Base-by-base conservation (phyloP, 2,113 vertebrate genomes). In the Anarhynchus alexandrinus region DNA sequence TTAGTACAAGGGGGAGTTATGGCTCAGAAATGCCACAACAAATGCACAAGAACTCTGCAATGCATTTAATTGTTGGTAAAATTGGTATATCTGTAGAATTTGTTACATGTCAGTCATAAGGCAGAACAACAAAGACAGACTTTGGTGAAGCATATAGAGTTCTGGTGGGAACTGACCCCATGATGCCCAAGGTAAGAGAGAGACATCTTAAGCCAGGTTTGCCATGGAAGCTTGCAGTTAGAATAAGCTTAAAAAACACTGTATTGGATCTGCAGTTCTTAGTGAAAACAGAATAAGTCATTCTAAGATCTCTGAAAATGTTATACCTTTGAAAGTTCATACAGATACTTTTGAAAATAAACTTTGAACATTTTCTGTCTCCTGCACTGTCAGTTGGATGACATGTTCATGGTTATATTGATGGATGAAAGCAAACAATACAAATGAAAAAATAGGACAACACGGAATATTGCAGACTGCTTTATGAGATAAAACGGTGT, bases 161-260 rank as follows among this genome's bases (percentile, higher is more conserved):
- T 94, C 64, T 89, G n/a, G 15, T 91, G 30, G 59, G 52, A 91
- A 43, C 9, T 13, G 15, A 78, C 5, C 10, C 15, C 67, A 62
- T 3, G 3, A 42, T 83, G 55, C 20, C 55, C 32, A 57, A 67
- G 38, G 47, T 82, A 66, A 71, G 72, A 91, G 52, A 84, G 47
- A 32, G 7, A 43, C 47, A 57, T 45, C 64, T 88, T 94, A 94
- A 91, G 69, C 72, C 77, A 94, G 65, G 86, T 96, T 96, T 84
- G 80, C 77, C 1, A 0, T 78, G 32, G 43, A 62, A 94, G 38
- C 15, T 84, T 94, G 78, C 45, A 54, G 20, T 78, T 86, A 84
- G 42, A 86, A 38, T 55, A 81, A 71, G 36, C 64, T 92, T 92
- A 32, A 73, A 43, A 88, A 81, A 15, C 21, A 66, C 72, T 47